These are phyloP conservation scores for Pogona vitticeps DNA, from an alignment of 2,113 vertebrate species.

Conservation along the genomic window DNA sequence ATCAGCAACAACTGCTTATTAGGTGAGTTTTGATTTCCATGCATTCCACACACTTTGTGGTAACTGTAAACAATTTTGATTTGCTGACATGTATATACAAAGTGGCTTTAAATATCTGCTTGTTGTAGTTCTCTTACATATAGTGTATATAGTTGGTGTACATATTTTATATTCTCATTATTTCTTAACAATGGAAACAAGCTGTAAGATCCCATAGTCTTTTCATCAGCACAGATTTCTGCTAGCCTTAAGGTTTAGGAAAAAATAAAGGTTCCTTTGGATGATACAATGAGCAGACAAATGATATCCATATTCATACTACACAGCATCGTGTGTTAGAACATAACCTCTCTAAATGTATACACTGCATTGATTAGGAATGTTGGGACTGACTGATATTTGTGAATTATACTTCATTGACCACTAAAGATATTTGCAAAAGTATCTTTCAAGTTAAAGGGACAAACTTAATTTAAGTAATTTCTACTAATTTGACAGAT, in stretches of 20 bases:
- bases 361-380: neutral
- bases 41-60: neutral
- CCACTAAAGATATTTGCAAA: neutral
- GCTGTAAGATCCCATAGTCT: neutral
- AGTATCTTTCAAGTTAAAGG: neutral
- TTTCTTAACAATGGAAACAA: neutral
- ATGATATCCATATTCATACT: neutral
- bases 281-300: neutral
- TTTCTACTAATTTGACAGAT: neutral
- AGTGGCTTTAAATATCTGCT: neutral
- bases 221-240: neutral
- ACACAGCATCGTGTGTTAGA: neutral
- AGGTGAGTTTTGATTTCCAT: conserved; percentile 75
- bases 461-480: neutral
- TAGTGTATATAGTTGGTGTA: neutral
- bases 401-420: neutral
- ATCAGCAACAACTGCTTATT: conserved; percentile 90
- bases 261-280: neutral
- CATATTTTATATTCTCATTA: neutral
- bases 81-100: neutral
- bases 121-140: neutral
- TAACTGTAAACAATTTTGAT: neutral
- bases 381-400: neutral
- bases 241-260: neutral
- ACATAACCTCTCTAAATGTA: neutral